Evolutionary conservation across 2,113 vertebrate genomes (phyloP).

Genomic region (Abramis brama): DNA sequence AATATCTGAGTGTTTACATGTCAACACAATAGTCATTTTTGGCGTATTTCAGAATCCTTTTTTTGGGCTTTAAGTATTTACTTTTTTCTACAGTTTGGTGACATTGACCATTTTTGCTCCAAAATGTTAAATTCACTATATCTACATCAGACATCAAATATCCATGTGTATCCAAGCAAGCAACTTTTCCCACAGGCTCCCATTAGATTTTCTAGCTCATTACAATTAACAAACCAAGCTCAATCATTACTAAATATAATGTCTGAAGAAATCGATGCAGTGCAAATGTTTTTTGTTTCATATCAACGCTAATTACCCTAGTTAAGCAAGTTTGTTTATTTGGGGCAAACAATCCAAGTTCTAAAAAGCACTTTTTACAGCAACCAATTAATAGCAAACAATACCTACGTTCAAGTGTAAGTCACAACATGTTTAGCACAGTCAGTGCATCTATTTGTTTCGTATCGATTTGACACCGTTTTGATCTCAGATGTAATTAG

Average conservation of each 20-base stretch:
- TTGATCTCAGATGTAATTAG: neutral
- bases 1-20: neutral
- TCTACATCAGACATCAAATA: neutral
- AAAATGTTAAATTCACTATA: neutral
- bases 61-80: neutral
- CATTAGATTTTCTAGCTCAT: slow-evolving; percentile 1
- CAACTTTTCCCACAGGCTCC: neutral
- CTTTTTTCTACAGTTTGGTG: neutral
- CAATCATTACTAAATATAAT: slow-evolving; percentile 21
- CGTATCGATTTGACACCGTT: neutral
- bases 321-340: neutral
- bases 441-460: slow-evolving; percentile 7
- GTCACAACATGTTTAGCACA: neutral
- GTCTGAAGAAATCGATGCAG: slow-evolving; percentile 1
- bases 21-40: neutral
- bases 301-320: slow-evolving; percentile 7
- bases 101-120: neutral
- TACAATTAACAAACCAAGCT: slow-evolving; percentile 26
- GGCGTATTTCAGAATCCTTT: neutral
- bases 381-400: neutral
- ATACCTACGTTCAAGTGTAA: neutral
- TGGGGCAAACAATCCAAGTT: neutral
- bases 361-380: slow-evolving; percentile 1
- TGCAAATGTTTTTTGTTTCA: slow-evolving; percentile 3
- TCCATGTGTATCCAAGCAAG: neutral